Evolutionary conservation across 2,888 invertebrate species (phyloP), one percentile per base, ranked within the genome.

Genomic region (Cantharis rufa): DNA sequence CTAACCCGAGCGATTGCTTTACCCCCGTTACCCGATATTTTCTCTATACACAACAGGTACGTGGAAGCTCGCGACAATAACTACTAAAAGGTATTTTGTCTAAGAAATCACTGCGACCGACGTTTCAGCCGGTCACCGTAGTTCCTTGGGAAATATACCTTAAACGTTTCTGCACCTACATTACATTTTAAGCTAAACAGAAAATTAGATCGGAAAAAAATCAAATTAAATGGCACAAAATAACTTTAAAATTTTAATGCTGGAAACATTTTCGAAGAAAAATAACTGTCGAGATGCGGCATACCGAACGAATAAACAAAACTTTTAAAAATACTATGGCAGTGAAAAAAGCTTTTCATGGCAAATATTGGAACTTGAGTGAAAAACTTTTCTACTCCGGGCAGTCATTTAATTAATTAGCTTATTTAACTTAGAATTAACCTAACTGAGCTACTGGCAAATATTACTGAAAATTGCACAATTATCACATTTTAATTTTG

Each of bases 11-110:
- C 78, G 76, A 76, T 74, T 70, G 76, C 78, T 76, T 71, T 63
- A 72, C 70, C 73, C 64, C 71, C 73, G 69, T 81, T 81, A 82
- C 82, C 82, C 81, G 81, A 81, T 81, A 82, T 48, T 48, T 48
- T 48, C 78, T 84, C 80, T 83, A 81, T 83, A 83, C 82, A 83
- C 80, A 79, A 84, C 85, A 86, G 86, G 86, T 86, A 86, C 86
- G 82, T 84, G 81, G 85, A 86, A 86, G 86, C 84, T 73, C 73
- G 78, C 76, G 74, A 62, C 66, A 72, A 62, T 28, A 71, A 24
- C 64, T n/a, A 70, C 48, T 48, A n/a, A 48, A 24, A 48, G 48
- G 48, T 48, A 48, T 7, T 5, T n/a, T 48, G 7, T n/a, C 48
- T 3, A 48, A 48, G 7, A 7, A n/a, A n/a, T 1, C n/a, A n/a